Evolutionary conservation across 1,140 invertebrate genomes (phyloP).

Genomic region (Araneus ventricosus): DNA sequence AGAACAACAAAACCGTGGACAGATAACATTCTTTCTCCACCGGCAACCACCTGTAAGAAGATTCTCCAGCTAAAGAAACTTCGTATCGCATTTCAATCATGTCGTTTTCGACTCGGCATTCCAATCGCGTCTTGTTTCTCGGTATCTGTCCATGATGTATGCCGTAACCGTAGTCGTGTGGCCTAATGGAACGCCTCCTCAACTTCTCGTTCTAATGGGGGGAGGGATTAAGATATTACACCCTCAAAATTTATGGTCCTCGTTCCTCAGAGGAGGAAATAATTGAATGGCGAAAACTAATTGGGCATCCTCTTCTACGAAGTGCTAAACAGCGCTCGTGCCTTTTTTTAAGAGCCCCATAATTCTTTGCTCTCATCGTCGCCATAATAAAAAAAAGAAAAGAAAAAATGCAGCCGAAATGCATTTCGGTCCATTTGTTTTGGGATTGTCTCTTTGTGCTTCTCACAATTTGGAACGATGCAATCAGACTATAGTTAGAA

Average conservation of each 20-base stretch:
- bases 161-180: neutral
- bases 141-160: neutral
- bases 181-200: slow-evolving; percentile 20
- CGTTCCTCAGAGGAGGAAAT: neutral
- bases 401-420: neutral
- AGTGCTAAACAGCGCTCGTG: neutral
- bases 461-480: neutral
- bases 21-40: too few species aligned
- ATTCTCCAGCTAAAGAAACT: too few species aligned
- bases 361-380: slow-evolving; percentile 13
- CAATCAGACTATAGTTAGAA: neutral
- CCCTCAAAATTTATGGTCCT: neutral
- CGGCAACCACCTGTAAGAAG: too few species aligned
- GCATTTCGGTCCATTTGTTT: neutral
- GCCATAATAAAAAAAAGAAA: neutral
- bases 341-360: neutral
- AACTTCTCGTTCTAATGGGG: too few species aligned
- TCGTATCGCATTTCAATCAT: too few species aligned
- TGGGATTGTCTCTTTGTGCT: too few species aligned
- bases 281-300: slow-evolving; percentile 22
- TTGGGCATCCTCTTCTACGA: neutral
- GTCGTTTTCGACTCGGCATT: too few species aligned
- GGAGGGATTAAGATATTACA: too few species aligned
- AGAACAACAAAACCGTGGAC: too few species aligned
- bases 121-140: too few species aligned